phyloP scores from a whole-genome alignment of 1,140 invertebrate genomes.

The Drosophila pachea region DNA sequence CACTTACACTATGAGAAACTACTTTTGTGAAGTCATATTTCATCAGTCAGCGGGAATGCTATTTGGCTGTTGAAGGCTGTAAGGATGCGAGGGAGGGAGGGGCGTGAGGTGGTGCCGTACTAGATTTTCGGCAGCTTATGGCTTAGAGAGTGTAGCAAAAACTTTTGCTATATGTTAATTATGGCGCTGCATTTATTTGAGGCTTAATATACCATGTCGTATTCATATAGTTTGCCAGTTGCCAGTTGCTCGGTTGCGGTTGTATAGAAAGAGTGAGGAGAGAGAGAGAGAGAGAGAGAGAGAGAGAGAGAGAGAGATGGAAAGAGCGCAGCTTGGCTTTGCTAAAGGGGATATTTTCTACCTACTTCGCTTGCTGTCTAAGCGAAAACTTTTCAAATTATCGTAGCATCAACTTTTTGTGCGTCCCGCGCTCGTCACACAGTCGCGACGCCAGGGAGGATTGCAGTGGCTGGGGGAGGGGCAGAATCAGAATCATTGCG shows the following conservation, averaged over 20 bases:
- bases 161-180: conserved; percentile 77
- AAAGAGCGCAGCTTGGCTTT: not conserved
- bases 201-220: conserved; percentile 72
- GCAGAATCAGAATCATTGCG: conserved; percentile 42
- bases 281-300: not conserved
- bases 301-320: too few species aligned
- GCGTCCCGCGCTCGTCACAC: conserved; percentile 19
- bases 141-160: conserved; percentile 52
- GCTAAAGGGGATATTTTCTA: conserved; percentile 12
- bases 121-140: conserved; percentile 42
- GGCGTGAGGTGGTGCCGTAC: not conserved
- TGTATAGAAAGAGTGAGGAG: not conserved
- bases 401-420: conserved; percentile 73
- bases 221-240: conserved; percentile 48
- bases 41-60: conserved; percentile 29
- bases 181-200: conserved; percentile 74
- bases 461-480: too few species aligned
- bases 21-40: conserved; percentile 43
- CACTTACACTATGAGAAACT: conserved; percentile 12
- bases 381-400: conserved; percentile 77
- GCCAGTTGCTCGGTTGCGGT: conserved; percentile 32
- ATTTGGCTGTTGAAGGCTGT: conserved; percentile 3
- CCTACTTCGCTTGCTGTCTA: conserved; percentile 58
- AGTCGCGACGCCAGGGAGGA: too few species aligned
- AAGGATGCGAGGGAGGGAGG: too few species aligned